These are phyloP conservation scores for Stenchaetothrips biformis DNA, from an alignment of 2,888 invertebrate species.

Conservation along the genomic window DNA sequence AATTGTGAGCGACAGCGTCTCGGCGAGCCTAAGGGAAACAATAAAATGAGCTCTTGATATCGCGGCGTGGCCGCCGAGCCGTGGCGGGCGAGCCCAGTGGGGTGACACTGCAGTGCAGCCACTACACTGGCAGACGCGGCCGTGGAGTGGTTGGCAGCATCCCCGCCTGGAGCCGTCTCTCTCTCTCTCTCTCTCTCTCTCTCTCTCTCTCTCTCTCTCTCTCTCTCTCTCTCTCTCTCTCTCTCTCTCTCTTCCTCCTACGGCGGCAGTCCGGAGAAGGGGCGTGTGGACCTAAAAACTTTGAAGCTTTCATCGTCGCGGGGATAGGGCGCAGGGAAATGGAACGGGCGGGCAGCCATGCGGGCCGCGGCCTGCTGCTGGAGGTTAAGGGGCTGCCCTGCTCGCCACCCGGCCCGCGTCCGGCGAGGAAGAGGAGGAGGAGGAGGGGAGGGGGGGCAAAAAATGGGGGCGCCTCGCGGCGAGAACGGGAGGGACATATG, in stretches of 20 bases:
- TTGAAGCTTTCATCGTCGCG: not conserved
- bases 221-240: too few relatives aligned
- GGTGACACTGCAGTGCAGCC: too few relatives aligned
- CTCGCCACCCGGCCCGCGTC: too few relatives aligned
- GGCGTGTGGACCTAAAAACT: not conserved
- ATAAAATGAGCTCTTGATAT: not conserved
- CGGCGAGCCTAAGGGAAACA: not conserved
- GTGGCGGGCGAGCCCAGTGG: not conserved
- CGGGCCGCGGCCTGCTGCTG: not conserved
- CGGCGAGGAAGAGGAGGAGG: not conserved
- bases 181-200: too few relatives aligned
- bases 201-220: too few relatives aligned
- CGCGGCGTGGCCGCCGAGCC: not conserved
- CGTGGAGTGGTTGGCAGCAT: too few relatives aligned
- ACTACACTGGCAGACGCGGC: too few relatives aligned
- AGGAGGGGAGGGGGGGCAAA: not conserved
- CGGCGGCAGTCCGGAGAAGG: not conserved
- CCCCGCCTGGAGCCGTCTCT: too few relatives aligned
- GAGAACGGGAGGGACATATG: not conserved
- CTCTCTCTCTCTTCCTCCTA: too few relatives aligned
- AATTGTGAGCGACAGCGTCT: not conserved
- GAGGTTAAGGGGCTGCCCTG: not conserved
- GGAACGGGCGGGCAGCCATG: too few relatives aligned
- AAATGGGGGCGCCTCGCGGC: not conserved
- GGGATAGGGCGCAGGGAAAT: too few relatives aligned